phyloP scores from a whole-genome alignment of 2,113 vertebrate species.

The Tylochromis polylepis region DNA sequence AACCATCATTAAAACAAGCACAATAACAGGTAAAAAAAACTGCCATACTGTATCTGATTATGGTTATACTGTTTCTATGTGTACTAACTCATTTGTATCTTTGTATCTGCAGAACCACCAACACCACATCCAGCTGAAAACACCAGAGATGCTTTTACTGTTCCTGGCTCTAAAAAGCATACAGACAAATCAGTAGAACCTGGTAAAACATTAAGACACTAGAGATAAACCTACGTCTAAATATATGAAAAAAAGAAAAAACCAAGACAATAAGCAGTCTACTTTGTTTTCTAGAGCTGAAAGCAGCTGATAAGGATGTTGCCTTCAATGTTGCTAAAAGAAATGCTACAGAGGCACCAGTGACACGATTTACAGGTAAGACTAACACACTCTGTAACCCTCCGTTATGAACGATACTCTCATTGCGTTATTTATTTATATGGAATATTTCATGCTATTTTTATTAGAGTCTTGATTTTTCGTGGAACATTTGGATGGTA shows the following conservation, averaged over 20 bases:
- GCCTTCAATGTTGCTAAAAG: background rate
- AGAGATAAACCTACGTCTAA: background rate
- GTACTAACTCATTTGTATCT: background rate
- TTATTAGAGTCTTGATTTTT: background rate
- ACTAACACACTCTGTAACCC: background rate
- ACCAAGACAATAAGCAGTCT: background rate
- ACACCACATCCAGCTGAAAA: background rate
- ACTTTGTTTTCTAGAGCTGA: background rate
- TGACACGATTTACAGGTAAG: background rate
- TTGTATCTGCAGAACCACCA: background rate
- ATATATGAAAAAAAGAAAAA: background rate
- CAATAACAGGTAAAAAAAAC: background rate
- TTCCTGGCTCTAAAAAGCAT: background rate
- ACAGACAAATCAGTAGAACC: background rate
- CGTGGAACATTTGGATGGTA: background rate
- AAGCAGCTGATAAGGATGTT: background rate
- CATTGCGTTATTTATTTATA: background rate
- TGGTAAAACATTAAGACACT: background rate
- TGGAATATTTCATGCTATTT: background rate
- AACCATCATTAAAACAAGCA: background rate
- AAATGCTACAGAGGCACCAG: background rate
- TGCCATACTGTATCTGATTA: background rate
- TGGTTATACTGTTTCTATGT: background rate
- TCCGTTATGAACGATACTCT: background rate
- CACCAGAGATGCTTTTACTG: background rate